Conservation (phyloP, 2,888 invertebrate genomes). For the Nephrotoma guestfalica region DNA sequence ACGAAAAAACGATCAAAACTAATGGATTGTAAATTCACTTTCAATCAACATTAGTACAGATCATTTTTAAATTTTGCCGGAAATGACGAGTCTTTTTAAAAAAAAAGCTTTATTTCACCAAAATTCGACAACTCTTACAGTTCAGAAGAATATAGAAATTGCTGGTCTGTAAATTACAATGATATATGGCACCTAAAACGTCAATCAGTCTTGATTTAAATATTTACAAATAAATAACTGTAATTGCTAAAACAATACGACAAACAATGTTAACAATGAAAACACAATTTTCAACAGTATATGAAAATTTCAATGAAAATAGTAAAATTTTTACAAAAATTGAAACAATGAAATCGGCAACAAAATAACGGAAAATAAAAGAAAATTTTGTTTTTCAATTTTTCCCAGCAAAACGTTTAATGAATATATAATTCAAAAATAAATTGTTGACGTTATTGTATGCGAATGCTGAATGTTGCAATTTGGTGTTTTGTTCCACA, state of each 20-base stretch:
- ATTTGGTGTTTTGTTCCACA: neutral
- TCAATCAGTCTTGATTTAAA: too few relatives aligned
- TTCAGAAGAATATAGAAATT: too few relatives aligned
- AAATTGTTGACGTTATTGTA: neutral
- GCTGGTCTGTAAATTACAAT: too few relatives aligned
- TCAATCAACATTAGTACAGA: too few relatives aligned
- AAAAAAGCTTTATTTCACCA: too few relatives aligned
- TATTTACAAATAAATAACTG: neutral
- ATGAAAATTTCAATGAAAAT: neutral
- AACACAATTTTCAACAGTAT: neutral
- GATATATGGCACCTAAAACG: too few relatives aligned
- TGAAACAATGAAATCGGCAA: neutral
- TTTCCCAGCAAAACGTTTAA: neutral
- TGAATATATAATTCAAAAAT: neutral
- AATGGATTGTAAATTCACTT: too few relatives aligned
- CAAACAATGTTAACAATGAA: neutral
- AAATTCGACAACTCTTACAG: too few relatives aligned
- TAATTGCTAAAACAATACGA: neutral
- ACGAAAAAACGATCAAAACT: too few relatives aligned
- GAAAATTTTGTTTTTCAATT: neutral
- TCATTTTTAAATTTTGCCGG: too few relatives aligned
- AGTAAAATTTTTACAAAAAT: neutral
- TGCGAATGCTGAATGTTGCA: neutral
- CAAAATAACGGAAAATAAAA: neutral
- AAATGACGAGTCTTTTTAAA: too few relatives aligned